Evolutionary conservation across 2,113 vertebrate genomes (phyloP).

Genomic region (Sitta europaea): DNA sequence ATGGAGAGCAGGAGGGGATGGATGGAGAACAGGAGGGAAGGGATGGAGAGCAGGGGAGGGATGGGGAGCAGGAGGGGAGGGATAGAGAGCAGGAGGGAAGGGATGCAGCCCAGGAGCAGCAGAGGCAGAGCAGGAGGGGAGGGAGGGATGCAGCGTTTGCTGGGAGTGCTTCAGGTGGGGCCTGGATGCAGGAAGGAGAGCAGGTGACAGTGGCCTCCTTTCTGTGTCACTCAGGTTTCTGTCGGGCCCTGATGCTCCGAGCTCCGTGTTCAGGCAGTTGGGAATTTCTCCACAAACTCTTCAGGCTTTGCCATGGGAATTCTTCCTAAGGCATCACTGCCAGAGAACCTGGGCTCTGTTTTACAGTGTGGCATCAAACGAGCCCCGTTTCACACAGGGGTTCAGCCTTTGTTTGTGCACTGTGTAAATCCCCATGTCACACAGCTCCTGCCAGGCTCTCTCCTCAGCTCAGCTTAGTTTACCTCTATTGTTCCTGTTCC

Average conservation of each 20-base stretch:
- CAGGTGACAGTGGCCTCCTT: not conserved
- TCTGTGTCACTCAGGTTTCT: not conserved
- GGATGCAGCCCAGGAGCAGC: not conserved
- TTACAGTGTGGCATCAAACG: accelerated
- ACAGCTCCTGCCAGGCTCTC: not conserved
- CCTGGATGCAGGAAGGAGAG: not conserved
- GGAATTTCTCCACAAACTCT: not conserved
- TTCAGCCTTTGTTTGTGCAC: not conserved
- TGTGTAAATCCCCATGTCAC: accelerated
- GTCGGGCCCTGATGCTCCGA: accelerated
- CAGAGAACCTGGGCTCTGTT: not conserved
- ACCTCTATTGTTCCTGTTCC: not conserved
- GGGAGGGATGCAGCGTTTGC: not conserved
- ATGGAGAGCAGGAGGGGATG: not conserved
- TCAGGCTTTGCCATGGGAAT: not conserved
- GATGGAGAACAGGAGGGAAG: not conserved
- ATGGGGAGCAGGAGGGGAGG: too few species aligned
- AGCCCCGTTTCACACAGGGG: accelerated
- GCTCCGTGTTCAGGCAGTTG: not conserved
- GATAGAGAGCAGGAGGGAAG: not conserved
- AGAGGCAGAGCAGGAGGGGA: not conserved
- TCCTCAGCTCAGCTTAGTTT: not conserved
- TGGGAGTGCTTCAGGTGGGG: not conserved
- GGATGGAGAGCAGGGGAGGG: not conserved
- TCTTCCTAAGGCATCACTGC: not conserved